Conservation (phyloP, 1,140 invertebrate genomes). For the Philotrypesis tridentata region DNA sequence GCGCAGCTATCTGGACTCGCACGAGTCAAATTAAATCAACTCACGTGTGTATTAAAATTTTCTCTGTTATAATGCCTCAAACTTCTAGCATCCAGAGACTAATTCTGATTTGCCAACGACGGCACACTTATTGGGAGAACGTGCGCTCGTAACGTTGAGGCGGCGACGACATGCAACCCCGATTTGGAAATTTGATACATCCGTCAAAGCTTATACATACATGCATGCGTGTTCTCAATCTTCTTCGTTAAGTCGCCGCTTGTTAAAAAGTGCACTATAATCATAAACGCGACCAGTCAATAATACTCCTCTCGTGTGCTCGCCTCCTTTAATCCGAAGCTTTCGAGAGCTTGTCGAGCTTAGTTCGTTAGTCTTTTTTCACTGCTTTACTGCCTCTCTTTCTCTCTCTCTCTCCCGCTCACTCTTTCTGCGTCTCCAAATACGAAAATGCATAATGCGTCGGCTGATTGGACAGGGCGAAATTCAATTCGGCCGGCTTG, state of each 20-base stretch:
- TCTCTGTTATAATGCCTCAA: background rate
- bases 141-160: background rate
- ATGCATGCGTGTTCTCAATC: too few relatives aligned
- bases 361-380: too few relatives aligned
- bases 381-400: too few relatives aligned
- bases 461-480: constrained; percentile 8
- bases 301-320: too few relatives aligned
- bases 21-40: background rate
- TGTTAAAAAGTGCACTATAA: too few relatives aligned
- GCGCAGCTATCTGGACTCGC: too few relatives aligned
- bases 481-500: background rate
- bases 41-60: background rate
- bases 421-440: too few relatives aligned
- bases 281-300: too few relatives aligned
- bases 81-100: background rate
- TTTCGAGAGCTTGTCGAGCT: too few relatives aligned
- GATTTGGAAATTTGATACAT: constrained; percentile 25
- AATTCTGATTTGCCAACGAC: constrained; percentile 3
- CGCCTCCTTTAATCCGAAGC: too few relatives aligned
- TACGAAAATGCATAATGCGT: background rate
- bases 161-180: constrained; percentile 2
- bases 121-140: constrained; percentile 10
- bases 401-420: too few relatives aligned
- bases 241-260: background rate
- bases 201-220: background rate